Evolutionary conservation across 2,113 vertebrate genomes (phyloP).

Genomic region (Neomonachus schauinslandi): DNA sequence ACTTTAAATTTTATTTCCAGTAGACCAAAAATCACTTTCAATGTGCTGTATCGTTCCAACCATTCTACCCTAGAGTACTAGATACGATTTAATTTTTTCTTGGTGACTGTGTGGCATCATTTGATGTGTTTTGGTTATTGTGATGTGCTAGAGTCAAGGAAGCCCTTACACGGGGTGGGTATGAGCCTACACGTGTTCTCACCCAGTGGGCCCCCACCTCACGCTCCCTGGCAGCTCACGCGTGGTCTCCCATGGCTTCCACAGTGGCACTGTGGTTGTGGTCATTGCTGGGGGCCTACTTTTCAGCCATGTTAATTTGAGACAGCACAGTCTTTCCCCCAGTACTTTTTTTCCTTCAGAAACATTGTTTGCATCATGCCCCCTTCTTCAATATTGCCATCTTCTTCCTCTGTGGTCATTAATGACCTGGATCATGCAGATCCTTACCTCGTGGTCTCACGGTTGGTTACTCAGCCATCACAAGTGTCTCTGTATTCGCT

Average conservation of each 20-base stretch:
- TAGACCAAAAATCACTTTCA: neutral
- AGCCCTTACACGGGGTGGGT: rapidly evolving
- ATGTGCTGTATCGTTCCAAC: neutral
- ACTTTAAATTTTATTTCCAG: neutral
- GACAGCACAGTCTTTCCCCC: neutral
- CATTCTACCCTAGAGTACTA: neutral
- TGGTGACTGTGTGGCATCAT: neutral
- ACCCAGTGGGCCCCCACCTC: rapidly evolving
- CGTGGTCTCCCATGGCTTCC: rapidly evolving
- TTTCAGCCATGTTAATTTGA: neutral
- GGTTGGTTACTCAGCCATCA: neutral
- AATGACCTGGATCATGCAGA: neutral
- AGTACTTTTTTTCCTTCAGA: neutral
- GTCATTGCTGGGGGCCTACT: neutral
- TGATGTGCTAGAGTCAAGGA: neutral
- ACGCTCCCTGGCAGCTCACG: rapidly evolving
- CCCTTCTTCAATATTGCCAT: neutral
- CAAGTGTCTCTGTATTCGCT: no score
- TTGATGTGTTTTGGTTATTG: neutral
- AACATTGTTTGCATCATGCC: no score
- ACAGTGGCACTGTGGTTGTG: rapidly evolving
- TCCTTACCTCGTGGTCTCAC: neutral
- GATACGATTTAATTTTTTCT: neutral
- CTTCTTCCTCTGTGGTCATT: neutral
- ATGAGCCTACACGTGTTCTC: rapidly evolving